These are phyloP conservation scores for Steinernema khuongi DNA, from an alignment of 1,140 invertebrate species.

Conservation along the genomic window DNA sequence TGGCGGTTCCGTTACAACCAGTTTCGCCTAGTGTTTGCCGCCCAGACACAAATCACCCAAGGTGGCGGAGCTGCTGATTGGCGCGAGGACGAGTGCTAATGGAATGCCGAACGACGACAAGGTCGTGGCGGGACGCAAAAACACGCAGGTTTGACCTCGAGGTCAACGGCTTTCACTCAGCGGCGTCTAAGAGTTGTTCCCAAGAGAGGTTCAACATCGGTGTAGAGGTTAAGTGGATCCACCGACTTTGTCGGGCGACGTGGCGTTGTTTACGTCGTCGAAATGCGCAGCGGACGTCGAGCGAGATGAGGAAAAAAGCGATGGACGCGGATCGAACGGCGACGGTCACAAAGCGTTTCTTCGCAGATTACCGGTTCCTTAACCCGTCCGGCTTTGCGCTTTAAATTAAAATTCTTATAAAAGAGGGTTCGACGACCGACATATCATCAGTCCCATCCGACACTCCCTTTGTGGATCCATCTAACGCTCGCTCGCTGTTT, in stretches of 20 bases:
- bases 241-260: no score
- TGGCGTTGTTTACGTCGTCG: neutral
- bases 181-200: no score
- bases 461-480: neutral
- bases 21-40: neutral
- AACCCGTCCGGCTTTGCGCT: neutral
- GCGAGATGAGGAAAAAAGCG: neutral
- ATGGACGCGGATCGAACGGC: neutral
- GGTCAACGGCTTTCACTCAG: neutral
- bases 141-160: neutral
- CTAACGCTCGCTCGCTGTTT: neutral
- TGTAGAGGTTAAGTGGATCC: no score
- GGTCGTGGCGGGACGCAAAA: neutral
- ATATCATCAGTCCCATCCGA: neutral
- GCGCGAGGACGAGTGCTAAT: neutral
- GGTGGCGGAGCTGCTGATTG: neutral
- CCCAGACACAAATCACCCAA: neutral
- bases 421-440: neutral
- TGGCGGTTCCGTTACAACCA: neutral
- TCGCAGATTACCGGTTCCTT: neutral
- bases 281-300: neutral
- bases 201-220: no score
- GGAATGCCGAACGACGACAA: neutral
- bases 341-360: neutral
- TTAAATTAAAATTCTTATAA: neutral